Evolutionary conservation across 1,140 invertebrate genomes (phyloP), one percentile per base, ranked within the genome.

Genomic region (Drosophila guanche): DNA sequence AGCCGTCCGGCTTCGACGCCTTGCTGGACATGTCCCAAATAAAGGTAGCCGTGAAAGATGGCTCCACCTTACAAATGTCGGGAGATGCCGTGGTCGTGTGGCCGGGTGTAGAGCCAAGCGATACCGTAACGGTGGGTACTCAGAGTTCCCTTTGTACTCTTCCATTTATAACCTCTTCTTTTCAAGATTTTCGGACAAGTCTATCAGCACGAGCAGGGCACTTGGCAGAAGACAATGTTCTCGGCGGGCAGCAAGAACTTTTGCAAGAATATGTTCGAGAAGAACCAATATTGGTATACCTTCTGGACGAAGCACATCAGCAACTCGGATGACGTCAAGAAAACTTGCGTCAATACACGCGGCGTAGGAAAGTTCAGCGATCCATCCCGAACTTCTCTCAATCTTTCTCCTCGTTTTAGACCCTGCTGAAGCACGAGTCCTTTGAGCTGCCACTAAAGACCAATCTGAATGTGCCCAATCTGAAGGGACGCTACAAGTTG

Each of bases 261-360:
- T 37, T 73, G 66, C 47, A 23, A 7, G 0, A 45, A 37, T 6
- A 25, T 72, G 16, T 72, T 56, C 7, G 33, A 71, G 2, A 56
- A 52, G 25, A 25, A 25, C 0, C 29, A 61, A 7, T 20, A 47
- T n/a, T 62, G 51, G 57, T 45, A 63, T 23, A 5, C 12, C 5
- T 73, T 42, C n/a, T 73, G 58, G 58, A 42, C 67, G 6, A 7
- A 37, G 5, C 7, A 63, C 16, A 51, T 73, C 3, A 53, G 1
- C 5, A 71, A 71, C 22, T 5, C 16, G 4, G 20, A 46, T 3
- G 48, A 72, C 12, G 61, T 65, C 10, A 63, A 48, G 16, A 50
- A 23, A 3, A 48, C 57, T 27, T 74, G 53, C 10, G 3, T 65
- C 0, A 58, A 25, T 8, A 51, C 25, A 0, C 23, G 20, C 2